Evolutionary conservation across 2,888 invertebrate species (phyloP).

Genomic region (Furcula furcula): DNA sequence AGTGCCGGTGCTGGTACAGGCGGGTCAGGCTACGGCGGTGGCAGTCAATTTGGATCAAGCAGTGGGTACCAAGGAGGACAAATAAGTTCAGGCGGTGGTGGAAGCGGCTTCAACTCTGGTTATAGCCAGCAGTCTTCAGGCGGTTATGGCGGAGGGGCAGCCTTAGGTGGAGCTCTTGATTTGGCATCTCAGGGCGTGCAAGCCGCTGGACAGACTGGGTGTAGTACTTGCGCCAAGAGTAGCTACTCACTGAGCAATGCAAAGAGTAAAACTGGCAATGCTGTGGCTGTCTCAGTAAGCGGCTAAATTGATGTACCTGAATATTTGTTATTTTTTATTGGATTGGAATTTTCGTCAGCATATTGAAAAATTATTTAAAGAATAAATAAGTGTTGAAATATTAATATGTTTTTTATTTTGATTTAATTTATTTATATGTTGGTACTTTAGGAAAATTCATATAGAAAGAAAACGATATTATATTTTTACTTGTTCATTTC

Average conservation of each 20-base stretch:
- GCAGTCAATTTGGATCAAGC: conserved; percentile 2
- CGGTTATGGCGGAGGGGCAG: conserved; percentile 22
- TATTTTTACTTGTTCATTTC: too few relatives aligned
- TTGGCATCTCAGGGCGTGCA: conserved; percentile 58
- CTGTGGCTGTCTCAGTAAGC: conserved; percentile 65
- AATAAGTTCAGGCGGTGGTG: conserved; percentile 2
- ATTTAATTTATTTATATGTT: too few relatives aligned
- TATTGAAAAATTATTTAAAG: too few relatives aligned
- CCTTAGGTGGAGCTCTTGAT: conserved; percentile 52
- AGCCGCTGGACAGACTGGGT: conserved; percentile 39
- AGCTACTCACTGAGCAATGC: conserved; percentile 69
- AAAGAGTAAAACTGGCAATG: conserved; percentile 61
- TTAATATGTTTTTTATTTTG: too few relatives aligned
- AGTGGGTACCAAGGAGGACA: neutral
- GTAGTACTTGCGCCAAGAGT: conserved; percentile 61
- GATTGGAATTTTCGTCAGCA: too few relatives aligned
- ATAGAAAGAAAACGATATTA: too few relatives aligned
- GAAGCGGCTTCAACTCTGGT: conserved; percentile 1
- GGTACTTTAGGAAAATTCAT: too few relatives aligned
- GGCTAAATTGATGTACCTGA: conserved; percentile 37
- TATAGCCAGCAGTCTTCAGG: too few relatives aligned
- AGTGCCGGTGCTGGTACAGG: conserved; percentile 2
- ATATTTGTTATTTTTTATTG: neutral
- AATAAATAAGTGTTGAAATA: too few relatives aligned
- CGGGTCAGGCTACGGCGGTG: conserved; percentile 5